Conservation (phyloP, 2,797 vertebrate genomes). For the Orestias chungarensis region DNA sequence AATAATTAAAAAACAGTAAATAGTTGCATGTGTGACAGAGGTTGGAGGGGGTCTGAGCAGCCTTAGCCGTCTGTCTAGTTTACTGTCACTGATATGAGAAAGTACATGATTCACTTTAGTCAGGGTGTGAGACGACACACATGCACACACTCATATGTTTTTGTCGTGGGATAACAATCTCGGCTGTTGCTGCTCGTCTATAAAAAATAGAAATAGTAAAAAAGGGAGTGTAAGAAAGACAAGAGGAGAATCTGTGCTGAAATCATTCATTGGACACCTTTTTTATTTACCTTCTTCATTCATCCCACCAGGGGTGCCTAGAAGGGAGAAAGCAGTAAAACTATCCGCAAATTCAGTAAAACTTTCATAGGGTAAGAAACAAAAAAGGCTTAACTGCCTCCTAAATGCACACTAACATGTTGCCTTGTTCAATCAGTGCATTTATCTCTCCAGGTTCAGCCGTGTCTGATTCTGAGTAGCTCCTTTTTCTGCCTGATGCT, state of each 20-base stretch:
- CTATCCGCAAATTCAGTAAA: constrained; percentile 23
- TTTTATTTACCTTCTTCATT: neutral
- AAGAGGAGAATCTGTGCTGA: constrained; percentile 66
- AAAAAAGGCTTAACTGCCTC: constrained; percentile 25
- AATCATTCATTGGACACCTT: neutral
- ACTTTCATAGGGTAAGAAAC: constrained; percentile 43
- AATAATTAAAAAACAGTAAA: neutral
- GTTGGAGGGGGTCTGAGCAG: constrained; percentile 67
- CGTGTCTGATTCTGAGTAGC: neutral
- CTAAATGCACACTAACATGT: constrained; percentile 30
- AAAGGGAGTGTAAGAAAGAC: constrained; percentile 48
- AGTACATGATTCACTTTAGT: constrained; percentile 85
- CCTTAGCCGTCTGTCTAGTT: constrained; percentile 77
- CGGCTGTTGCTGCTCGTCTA: constrained; percentile 74
- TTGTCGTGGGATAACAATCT: constrained; percentile 54
- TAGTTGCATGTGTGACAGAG: constrained; percentile 41
- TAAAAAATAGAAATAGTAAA: constrained; percentile 47
- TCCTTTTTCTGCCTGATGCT: constrained; percentile 4
- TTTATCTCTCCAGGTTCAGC: constrained; percentile 12
- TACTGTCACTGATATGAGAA: constrained; percentile 84
- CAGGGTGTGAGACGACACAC: constrained; percentile 73
- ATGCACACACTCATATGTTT: constrained; percentile 45
- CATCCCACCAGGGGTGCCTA: constrained; percentile 22
- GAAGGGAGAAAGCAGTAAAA: neutral
- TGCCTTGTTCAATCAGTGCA: constrained; percentile 20